Conservation (phyloP, 2,888 invertebrate genomes). For the Alloplasta piceator region DNA sequence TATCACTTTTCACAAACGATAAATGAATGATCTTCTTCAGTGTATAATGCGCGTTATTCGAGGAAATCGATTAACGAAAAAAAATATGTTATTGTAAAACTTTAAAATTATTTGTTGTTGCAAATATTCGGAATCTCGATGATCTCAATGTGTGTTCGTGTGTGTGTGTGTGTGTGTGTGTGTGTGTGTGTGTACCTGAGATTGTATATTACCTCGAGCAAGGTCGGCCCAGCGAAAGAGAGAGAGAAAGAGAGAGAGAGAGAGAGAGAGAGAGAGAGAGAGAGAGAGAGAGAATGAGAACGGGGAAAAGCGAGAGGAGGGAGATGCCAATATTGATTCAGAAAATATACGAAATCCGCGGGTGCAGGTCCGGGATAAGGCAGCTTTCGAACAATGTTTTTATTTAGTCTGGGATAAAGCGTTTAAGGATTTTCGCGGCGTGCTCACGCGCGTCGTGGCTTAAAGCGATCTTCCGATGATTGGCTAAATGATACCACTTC, state of each 20-base stretch:
- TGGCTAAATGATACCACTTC: slow-evolving; percentile 48
- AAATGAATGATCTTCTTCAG: too few species aligned
- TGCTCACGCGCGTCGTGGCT: slow-evolving; percentile 19
- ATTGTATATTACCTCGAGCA: slow-evolving; percentile 51
- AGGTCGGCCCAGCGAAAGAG: slow-evolving; percentile 46
- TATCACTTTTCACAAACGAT: too few species aligned
- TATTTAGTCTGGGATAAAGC: slow-evolving; percentile 80
- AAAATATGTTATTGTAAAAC: neutral
- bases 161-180: neutral
- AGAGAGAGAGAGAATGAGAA: slow-evolving; percentile 20
- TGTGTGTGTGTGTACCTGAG: slow-evolving; percentile 31
- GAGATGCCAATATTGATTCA: slow-evolving; percentile 80
- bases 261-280: slow-evolving; percentile 20
- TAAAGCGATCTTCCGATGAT: slow-evolving; percentile 36
- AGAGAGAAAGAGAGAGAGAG: slow-evolving; percentile 2
- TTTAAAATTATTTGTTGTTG: neutral
- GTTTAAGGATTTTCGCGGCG: slow-evolving; percentile 70
- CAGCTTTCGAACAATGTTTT: slow-evolving; percentile 76
- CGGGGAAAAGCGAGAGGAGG: slow-evolving; percentile 34
- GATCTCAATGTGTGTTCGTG: neutral
- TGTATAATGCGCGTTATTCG: neutral
- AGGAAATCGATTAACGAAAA: neutral
- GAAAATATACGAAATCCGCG: slow-evolving; percentile 80
- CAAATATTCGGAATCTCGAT: slow-evolving; percentile 10
- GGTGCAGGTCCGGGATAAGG: slow-evolving; percentile 73